These are phyloP conservation scores for Rosalia funebris DNA, from an alignment of 2,888 invertebrate species.

Conservation along the genomic window DNA sequence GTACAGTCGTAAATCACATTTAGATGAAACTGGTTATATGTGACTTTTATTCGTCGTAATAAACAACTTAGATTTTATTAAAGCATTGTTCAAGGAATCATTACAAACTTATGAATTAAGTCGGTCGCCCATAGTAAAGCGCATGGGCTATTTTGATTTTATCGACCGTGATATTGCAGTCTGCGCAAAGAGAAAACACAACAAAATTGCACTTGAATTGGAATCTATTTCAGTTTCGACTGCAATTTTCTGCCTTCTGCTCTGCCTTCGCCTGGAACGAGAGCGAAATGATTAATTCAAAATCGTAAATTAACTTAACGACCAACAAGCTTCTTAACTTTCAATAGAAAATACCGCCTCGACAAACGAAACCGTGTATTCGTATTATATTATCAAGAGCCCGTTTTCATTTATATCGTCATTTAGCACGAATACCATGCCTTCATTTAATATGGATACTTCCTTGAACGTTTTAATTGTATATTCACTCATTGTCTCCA, in stretches of 20 bases:
- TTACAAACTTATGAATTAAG: constrained; percentile 11
- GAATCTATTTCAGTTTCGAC: constrained; percentile 1
- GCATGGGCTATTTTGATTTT: not conserved
- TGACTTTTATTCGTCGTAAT: not conserved
- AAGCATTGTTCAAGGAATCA: constrained; percentile 6
- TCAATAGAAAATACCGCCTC: constrained; percentile 15
- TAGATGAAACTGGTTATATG: not conserved
- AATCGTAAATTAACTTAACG: constrained; percentile 18
- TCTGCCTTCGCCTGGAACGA: not conserved
- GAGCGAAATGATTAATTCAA: constrained; percentile 17
- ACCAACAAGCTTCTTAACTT: constrained; percentile 11
- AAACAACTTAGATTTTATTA: constrained; percentile 2
- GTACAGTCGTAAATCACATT: not conserved
- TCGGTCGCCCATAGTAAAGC: not conserved
- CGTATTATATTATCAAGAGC: no score
- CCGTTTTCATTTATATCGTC: no score
- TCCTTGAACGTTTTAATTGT: no score
- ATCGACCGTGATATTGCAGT: not conserved
- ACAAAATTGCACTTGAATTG: not conserved
- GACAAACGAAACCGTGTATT: not conserved
- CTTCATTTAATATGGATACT: no score
- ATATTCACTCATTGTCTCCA: no score
- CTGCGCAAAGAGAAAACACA: not conserved
- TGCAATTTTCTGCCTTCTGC: constrained; percentile 7
- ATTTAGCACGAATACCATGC: no score